Evolutionary conservation across 2,113 vertebrate genomes (phyloP), one percentile per base, ranked within the genome.

Genomic region (Balaeniceps rex): DNA sequence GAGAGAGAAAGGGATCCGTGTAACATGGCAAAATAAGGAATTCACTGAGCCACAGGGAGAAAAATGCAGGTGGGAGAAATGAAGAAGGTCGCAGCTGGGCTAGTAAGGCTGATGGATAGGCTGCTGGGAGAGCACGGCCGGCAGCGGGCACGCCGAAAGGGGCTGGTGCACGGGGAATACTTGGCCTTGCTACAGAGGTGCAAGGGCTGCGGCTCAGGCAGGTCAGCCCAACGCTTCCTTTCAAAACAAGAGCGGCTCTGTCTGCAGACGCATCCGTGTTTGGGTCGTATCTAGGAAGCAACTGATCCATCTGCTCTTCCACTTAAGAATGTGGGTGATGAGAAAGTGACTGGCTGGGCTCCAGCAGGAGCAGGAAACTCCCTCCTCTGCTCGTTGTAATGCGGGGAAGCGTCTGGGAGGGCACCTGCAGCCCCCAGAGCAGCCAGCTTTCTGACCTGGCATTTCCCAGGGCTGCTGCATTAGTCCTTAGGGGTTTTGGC

Each of bases 301-400:
- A 96, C 96, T 31, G 93, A 83, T 94, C 93, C 96, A 94, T 96
- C 94, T 97, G 97, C 94, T 96, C 94, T 90, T 96, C 87, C 87
- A 91, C 96, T 97, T 93, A 95, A 90, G 95, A 95, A 36, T 12
- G 58, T 33, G 87, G 96, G 51, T 25, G 91, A 94, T 81, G 93
- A 94, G 95, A 96, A 96, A 96, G 95, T 61, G 90, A 12, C 78
- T 96, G 97, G 95, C 94, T 19, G 1, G 15, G 84, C 55, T 84
- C 96, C 97, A 96, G 85, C 16, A 15, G 71, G 63, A 80, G 89
- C 97, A 96, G 97, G 96, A 97, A 97, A 66, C 87, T 55, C 89
- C 89, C 18, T 83, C 49, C 63, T 68, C 89, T 76, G 78, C 91
- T 66, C 57, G 52, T 58, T 91, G 93, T 72, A 3, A 47, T 9